Evolutionary conservation across 1,140 invertebrate genomes (phyloP).

Genomic region (Leptinotarsa texana): DNA sequence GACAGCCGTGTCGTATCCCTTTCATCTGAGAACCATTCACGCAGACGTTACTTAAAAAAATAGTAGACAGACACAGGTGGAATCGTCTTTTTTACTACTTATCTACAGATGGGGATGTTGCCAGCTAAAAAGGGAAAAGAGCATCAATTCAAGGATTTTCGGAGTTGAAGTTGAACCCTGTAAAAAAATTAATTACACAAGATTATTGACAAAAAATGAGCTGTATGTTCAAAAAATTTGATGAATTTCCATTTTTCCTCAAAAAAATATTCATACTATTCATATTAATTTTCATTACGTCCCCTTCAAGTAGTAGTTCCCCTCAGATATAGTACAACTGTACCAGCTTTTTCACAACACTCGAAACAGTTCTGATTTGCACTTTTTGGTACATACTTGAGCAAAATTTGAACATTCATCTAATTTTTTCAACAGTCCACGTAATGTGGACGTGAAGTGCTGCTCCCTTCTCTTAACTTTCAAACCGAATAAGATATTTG

Average conservation of each 20-base stretch:
- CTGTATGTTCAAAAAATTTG: neutral
- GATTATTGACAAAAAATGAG: neutral
- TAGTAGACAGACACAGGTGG: conserved; percentile 14
- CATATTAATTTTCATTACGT: too few relatives aligned
- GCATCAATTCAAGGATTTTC: conserved; percentile 15
- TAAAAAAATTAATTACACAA: conserved; percentile 15
- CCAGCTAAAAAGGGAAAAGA: conserved; percentile 13
- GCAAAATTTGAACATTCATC: neutral
- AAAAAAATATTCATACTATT: too few relatives aligned
- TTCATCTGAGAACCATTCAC: conserved; percentile 1
- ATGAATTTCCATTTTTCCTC: too few relatives aligned
- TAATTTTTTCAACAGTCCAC: neutral
- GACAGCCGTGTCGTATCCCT: conserved; percentile 8
- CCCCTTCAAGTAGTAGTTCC: too few relatives aligned
- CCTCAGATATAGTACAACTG: too few relatives aligned
- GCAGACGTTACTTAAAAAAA: conserved; percentile 21
- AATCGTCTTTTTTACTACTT: conserved; percentile 22
- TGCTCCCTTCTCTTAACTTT: neutral
- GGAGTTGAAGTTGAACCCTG: conserved; percentile 7
- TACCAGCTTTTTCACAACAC: too few relatives aligned
- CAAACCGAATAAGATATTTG: too few relatives aligned
- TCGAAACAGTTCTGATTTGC: neutral
- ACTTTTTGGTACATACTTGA: neutral
- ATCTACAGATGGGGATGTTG: conserved; percentile 17
- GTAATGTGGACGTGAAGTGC: neutral